These are phyloP conservation scores for Leptinotarsa peninsularis DNA, from an alignment of 2,888 invertebrate species.

Conservation along the genomic window DNA sequence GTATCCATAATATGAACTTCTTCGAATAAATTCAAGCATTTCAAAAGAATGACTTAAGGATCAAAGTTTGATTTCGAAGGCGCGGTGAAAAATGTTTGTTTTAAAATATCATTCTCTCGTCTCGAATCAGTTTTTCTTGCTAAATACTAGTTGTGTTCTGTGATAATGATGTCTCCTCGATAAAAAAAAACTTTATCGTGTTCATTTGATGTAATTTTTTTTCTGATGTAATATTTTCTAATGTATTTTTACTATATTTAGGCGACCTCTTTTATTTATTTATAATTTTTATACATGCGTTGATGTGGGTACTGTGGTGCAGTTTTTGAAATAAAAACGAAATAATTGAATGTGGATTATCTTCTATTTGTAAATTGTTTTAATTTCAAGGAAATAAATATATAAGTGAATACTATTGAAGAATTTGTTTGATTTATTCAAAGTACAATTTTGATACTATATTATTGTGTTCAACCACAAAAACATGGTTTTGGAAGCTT, in stretches of 20 bases:
- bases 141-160: conserved; percentile 47
- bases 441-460: background rate
- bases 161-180: conserved; percentile 50
- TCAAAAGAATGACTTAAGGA: background rate
- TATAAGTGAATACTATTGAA: conserved; percentile 56
- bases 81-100: conserved; percentile 35
- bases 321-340: conserved; percentile 62
- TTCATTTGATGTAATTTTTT: background rate
- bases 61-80: conserved; percentile 12
- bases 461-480: too few relatives aligned
- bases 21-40: conserved; percentile 15
- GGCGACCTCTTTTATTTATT: conserved; percentile 33
- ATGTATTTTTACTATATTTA: background rate
- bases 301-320: conserved; percentile 67
- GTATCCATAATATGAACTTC: conserved; percentile 22
- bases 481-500: too few relatives aligned
- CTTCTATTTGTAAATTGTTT: conserved; percentile 66
- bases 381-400: conserved; percentile 64
- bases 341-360: conserved; percentile 64
- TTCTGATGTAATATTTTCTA: conserved; percentile 2
- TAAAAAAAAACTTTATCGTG: conserved; percentile 30
- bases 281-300: conserved; percentile 48
- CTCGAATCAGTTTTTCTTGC: conserved; percentile 19
- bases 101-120: conserved; percentile 33
- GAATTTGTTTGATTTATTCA: conserved; percentile 45